Conservation (phyloP, 2,888 invertebrate species). For the Phortica magna region DNA sequence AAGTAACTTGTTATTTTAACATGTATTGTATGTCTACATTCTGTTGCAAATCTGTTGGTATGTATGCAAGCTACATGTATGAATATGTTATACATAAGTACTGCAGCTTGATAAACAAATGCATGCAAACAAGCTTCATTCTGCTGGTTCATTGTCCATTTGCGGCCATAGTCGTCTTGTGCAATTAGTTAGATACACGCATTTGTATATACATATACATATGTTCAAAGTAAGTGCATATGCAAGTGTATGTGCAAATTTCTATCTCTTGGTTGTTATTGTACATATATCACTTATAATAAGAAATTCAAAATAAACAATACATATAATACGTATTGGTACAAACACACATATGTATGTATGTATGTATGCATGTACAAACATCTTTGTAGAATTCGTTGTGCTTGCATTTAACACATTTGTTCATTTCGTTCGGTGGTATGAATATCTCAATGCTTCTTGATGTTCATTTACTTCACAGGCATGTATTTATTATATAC, state of each 20-base stretch:
- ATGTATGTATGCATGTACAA: constrained; percentile 62
- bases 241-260: constrained; percentile 39
- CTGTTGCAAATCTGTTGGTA: neutral
- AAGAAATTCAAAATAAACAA: constrained; percentile 67
- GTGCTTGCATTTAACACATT: constrained; percentile 5
- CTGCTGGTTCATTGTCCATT: constrained; percentile 21
- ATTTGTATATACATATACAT: neutral
- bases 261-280: constrained; percentile 36
- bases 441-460: neutral
- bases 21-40: neutral
- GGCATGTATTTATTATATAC: too few relatives aligned
- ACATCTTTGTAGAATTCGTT: constrained; percentile 56
- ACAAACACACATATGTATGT: constrained; percentile 37
- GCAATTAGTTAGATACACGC: neutral
- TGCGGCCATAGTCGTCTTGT: neutral
- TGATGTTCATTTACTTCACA: too few relatives aligned
- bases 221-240: constrained; percentile 54
- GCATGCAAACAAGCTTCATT: constrained; percentile 11
- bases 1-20: neutral
- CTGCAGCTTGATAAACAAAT: constrained; percentile 32
- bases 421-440: neutral
- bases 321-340: too few relatives aligned
- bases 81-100: neutral
- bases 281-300: constrained; percentile 70
- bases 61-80: neutral